phyloP scores from a whole-genome alignment of 2,113 vertebrate species.

The Onychostruthus taczanowskii region DNA sequence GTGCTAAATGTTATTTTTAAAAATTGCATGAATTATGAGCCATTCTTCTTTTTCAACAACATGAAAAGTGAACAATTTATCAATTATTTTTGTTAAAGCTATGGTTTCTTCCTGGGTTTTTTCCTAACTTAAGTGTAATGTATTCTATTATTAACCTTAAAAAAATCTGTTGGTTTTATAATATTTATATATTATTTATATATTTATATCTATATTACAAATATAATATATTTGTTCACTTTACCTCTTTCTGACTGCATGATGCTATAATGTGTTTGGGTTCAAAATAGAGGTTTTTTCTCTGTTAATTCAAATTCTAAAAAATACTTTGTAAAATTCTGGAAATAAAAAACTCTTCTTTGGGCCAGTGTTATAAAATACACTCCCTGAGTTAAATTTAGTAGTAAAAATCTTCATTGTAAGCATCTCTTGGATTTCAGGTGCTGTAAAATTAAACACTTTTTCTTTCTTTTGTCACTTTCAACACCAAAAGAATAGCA shows the following conservation, averaged over 20 bases:
- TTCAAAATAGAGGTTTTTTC: not conserved
- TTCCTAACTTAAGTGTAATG: not conserved
- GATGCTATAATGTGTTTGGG: not conserved
- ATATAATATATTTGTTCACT: not conserved
- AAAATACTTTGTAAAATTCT: not conserved
- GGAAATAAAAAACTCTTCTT: not conserved
- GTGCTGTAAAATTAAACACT: not conserved
- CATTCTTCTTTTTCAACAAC: not conserved
- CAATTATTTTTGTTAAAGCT: not conserved
- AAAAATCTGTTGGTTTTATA: not conserved
- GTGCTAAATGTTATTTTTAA: not conserved
- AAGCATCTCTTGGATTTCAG: not conserved
- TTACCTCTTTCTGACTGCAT: not conserved
- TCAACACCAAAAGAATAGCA: not conserved
- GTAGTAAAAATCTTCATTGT: not conserved
- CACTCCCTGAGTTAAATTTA: not conserved
- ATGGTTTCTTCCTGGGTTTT: not conserved
- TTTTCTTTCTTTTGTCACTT: not conserved
- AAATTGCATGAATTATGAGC: not conserved
- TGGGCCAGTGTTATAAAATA: not conserved
- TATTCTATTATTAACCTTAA: not conserved
- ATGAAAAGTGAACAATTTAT: not conserved
- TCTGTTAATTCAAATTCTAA: not conserved
- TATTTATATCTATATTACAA: not conserved
- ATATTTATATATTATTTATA: not conserved